These are phyloP conservation scores for Eudyptes chrysolophus DNA, from an alignment of 2,113 vertebrate species.

Conservation along the genomic window DNA sequence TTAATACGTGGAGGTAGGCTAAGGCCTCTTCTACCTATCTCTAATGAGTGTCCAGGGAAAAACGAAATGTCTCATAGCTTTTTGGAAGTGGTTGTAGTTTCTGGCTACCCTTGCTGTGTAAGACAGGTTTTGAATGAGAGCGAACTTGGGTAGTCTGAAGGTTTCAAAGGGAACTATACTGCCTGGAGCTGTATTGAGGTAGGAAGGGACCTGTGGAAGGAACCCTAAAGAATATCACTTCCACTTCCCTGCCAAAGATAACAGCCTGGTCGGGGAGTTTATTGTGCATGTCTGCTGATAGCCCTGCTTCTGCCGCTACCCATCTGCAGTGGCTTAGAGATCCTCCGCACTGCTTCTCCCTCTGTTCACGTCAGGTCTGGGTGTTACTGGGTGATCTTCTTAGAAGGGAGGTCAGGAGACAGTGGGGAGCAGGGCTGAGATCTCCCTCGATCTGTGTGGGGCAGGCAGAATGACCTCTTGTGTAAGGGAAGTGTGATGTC, in stretches of 20 bases:
- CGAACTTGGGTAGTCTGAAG: background rate
- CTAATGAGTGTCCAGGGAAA: background rate
- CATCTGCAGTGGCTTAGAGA: background rate
- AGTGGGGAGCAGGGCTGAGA: background rate
- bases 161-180: conserved; percentile 4
- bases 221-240: background rate
- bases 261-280: background rate
- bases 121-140: background rate
- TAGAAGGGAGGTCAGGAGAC: background rate
- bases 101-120: background rate
- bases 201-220: background rate
- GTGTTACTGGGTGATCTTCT: background rate
- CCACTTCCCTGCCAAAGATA: background rate
- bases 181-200: background rate
- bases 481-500: background rate
- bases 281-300: background rate
- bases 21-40: conserved; percentile 8
- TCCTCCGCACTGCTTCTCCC: background rate
- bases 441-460: background rate
- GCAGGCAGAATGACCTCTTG: background rate
- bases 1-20: conserved; percentile 20
- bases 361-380: background rate
- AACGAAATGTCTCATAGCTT: background rate
- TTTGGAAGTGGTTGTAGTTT: background rate
- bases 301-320: background rate